These are phyloP conservation scores for Halocynthia aurantium DNA, from an alignment of 23 tunicate species.

Conservation along the genomic window DNA sequence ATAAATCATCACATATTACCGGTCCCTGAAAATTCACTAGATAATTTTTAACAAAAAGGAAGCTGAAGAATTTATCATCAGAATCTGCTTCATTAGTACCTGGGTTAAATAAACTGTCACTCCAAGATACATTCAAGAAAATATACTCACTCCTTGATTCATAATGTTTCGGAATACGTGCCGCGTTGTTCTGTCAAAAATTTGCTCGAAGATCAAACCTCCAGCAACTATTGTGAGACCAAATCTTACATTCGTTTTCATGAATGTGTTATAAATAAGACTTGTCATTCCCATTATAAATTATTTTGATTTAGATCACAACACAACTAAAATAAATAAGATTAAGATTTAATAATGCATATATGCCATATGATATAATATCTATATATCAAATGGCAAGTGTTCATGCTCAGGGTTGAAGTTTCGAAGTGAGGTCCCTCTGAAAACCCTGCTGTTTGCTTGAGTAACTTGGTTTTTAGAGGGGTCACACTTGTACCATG, in stretches of 20 bases:
- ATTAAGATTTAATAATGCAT: too few relatives aligned
- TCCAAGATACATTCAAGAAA: not conserved
- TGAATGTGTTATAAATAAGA: slow-evolving; percentile 11
- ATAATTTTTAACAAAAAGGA: not conserved
- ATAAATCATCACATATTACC: too few relatives aligned
- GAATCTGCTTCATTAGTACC: too few relatives aligned
- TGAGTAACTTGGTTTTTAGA: too few relatives aligned
- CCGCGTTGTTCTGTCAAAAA: slow-evolving; percentile 9
- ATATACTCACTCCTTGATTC: slow-evolving; percentile 6
- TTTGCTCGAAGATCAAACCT: slow-evolving; percentile 5
- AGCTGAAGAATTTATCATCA: not conserved
- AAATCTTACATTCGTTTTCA: slow-evolving; percentile 22
- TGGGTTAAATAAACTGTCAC: not conserved
- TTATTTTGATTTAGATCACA: too few relatives aligned
- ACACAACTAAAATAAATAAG: too few relatives aligned
- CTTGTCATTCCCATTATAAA: slow-evolving; percentile 10
- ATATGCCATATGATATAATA: too few relatives aligned
- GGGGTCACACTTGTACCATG: too few relatives aligned
- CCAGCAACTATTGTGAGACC: not conserved
- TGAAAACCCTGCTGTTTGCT: too few relatives aligned
- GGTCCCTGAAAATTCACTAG: not conserved
- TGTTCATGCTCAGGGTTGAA: too few relatives aligned
- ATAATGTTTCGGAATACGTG: slow-evolving; percentile 9
- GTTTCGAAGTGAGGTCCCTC: too few relatives aligned
- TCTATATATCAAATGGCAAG: too few relatives aligned